Percentiles rank a stretch among this genome's conserved stretches.
Conservation (phyloP, 1,140 invertebrate genomes). For the Bathynomus jamesi region DNA sequence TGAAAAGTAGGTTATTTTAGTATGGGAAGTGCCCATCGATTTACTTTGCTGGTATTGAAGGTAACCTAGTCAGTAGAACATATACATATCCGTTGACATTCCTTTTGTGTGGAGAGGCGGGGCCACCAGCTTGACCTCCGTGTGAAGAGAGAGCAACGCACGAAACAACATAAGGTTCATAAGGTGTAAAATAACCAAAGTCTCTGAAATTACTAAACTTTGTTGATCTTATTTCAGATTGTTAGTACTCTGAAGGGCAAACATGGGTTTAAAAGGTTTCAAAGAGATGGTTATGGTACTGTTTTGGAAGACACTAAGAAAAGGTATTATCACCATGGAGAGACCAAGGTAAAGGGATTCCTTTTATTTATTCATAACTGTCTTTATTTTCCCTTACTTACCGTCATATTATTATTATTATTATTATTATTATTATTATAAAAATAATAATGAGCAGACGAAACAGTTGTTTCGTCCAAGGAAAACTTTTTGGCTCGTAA, state of each 20-base stretch:
- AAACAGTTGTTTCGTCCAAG: neutral
- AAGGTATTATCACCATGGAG: conserved; percentile 61
- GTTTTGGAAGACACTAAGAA: conserved; percentile 71
- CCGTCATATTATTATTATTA: neutral
- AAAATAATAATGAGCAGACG: neutral
- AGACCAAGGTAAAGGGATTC: conserved; percentile 54
- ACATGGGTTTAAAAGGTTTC: conserved; percentile 89
- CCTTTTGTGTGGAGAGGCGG: no score
- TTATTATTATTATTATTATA: neutral
- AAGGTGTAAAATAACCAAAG: no score
- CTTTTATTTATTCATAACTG: neutral
- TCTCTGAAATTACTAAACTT: no score
- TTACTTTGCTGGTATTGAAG: no score
- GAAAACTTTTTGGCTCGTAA: neutral
- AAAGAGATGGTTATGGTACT: conserved; percentile 90
- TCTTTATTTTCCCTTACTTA: neutral
- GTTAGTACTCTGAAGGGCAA: conserved; percentile 73
- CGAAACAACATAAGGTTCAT: no score
- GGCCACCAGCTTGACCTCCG: no score
- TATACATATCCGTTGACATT: no score
- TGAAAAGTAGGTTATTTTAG: no score
- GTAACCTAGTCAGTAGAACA: no score
- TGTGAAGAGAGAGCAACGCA: no score
- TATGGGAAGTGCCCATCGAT: no score
- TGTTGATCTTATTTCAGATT: conserved; percentile 46